Base-by-base conservation (phyloP, 2,113 vertebrate genomes). In the Tautogolabrus adspersus region DNA sequence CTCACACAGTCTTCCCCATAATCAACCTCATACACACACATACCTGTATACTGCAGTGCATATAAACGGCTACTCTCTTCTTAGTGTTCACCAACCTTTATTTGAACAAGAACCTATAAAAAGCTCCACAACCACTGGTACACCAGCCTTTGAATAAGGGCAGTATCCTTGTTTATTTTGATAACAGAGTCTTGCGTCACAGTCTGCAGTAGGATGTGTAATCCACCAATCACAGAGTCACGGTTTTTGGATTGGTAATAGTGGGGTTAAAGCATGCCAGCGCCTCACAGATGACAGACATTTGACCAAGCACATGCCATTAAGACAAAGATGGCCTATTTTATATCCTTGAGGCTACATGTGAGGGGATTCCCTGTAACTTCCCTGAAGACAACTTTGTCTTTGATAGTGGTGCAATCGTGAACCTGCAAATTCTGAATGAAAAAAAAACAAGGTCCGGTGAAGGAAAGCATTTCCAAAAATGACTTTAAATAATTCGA, bases 91-190 rank as follows among this genome's bases (percentile, higher is more conserved):
- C 7, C 47, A 18, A 49, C 16, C 15, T 49, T 49, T 49, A 49
- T 67, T 78, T 74, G 52, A 54, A 60, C 44, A 78, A 10, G 4
- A 47, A 23, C 22, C 49, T 56, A 78, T 78, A 61, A 85, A 83
- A 73, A 76, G 47, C 46, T 49, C 7, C 47, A 11, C 63, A 64
- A 47, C 30, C 59, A 71, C 60, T 60, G 34, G 54, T 37, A 38
- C 47, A 71, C 42, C 64, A 76, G 79, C 23, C 37, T 59, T 30
- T 74, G 58, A 60, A 74, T 82, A 63, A 52, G 18, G 9, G 61
- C 79, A 61, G 67, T 81, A 80, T 83, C 83, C 74, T 77, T 86
- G 72, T 84, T 74, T 88, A 82, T 80, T 79, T 80, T 87, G 83
- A 90, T 89, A 68, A 82, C 46, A 78, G 77, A 72, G 63, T 82